Evolutionary conservation across 1,140 invertebrate species (phyloP), one percentile per base, ranked within the genome.

Genomic region (Drosophila bocqueti): DNA sequence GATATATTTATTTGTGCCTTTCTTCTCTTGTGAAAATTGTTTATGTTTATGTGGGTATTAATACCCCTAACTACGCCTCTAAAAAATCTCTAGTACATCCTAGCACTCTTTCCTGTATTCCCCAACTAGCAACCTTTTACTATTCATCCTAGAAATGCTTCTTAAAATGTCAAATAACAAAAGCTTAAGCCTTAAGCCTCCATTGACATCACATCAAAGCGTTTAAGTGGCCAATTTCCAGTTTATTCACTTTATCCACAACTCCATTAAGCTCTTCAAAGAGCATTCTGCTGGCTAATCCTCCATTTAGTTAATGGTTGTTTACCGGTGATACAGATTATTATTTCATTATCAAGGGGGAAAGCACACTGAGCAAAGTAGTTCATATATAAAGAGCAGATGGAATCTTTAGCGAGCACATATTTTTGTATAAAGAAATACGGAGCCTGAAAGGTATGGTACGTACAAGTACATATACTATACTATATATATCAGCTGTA

Each of bases 241-340:
- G 52, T 24, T 55, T 36, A 47, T 42, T 38, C 45, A 36, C 38
- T 40, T 52, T 18, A 34, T 11, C 45, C 52, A 40, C 50, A 71
- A 49, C 52, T 72, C 45, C 69, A 73, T 73, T 73, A 49, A 10
- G 66, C 50, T 52, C 69, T 61, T 73, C 69, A 73, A 73, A 73
- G 54, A 59, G 18, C 68, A 52, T 60, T 60, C 38, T 18, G 18
- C 34, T 42, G 29, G 67, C 67, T 73, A 73, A 72, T 73, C 67
- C 54, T 5, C 54, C 46, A 72, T 73, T 73, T 50, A 60, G 54
- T 52, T 72, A 72, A 72, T 60, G 54, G 21, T 73, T 72, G 45
- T 60, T 72, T 60, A 16, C 54, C 67, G 46, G 69, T 36, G 24
- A 60, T 73, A 61, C 36, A 43, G 67, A 73, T 73, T 60, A 73